Evolutionary conservation across 2,888 invertebrate genomes (phyloP).

Genomic region (Eristalis tenax): DNA sequence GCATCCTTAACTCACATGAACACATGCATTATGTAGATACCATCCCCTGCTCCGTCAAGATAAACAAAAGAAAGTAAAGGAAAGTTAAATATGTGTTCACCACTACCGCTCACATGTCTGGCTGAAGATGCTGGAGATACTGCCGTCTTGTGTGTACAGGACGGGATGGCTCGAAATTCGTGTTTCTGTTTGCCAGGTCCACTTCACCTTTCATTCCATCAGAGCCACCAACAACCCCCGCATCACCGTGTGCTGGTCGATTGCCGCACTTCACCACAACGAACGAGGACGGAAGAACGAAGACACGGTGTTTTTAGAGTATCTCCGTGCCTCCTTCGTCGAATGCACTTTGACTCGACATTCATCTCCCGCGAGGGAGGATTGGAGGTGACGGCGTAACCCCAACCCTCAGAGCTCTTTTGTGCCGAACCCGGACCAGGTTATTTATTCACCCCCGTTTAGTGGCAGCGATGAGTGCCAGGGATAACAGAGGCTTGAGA

Average conservation of each 20-base stretch:
- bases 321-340: slow-evolving; percentile 1
- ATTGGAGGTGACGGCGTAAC: slow-evolving; percentile 19
- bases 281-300: not conserved
- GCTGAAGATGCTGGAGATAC: slow-evolving; percentile 18
- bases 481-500: slow-evolving; percentile 30
- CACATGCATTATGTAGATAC: slow-evolving; percentile 67
- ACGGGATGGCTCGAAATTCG: slow-evolving; percentile 36
- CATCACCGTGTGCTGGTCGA: not conserved
- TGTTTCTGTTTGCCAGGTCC: slow-evolving; percentile 67
- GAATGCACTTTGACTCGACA: slow-evolving; percentile 64
- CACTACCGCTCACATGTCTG: slow-evolving; percentile 37
- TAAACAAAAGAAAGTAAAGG: slow-evolving; percentile 67
- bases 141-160: too few relatives aligned
- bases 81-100: slow-evolving; percentile 59
- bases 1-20: slow-evolving; percentile 62
- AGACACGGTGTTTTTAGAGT: not conserved
- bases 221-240: not conserved
- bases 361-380: slow-evolving; percentile 40
- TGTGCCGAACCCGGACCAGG: slow-evolving; percentile 33
- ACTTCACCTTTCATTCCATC: slow-evolving; percentile 62
- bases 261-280: not conserved
- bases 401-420: slow-evolving; percentile 39
- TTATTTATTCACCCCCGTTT: slow-evolving; percentile 70
- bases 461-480: slow-evolving; percentile 55
- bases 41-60: slow-evolving; percentile 26